Evolutionary conservation across 2,113 vertebrate species (phyloP), one percentile per base, ranked within the genome.

Genomic region (Pavo muticus): DNA sequence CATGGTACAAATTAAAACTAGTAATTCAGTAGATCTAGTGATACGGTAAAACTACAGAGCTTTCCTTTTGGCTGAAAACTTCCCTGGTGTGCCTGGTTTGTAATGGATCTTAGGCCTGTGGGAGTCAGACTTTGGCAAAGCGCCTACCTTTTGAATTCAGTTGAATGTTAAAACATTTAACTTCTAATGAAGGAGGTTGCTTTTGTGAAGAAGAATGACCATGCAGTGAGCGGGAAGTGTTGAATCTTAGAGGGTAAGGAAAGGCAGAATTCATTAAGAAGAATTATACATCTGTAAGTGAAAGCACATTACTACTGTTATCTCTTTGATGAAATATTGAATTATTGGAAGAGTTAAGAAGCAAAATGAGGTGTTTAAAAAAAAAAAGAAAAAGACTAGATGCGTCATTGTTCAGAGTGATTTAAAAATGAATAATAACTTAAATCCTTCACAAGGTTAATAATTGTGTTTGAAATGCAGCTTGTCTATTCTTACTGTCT

Each of bases 261-360:
- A 35, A 80, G 23, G 17, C 37, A 63, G 65, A 84, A 59, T 5
- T 54, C 6, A 15, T 44, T 11, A 70, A 52, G 37, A 72, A 64
- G 35, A 40, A 63, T 32, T 50, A 42, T 2, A 7, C 0, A 0
- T 67, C 14, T 32, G 71, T 75, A 57, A 60, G 11, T 29, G 13
- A 40, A 87, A 44, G 29, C 59, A 35, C 16, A 17, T 60, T 79
- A 35, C n/a, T 45, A 11, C 30, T 4, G 4, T 64, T 74, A 29
- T 13, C 14, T 76, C 19, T 9, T 30, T 54, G 59, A 76, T 21
- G 76, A 90, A 82, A 90, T 32, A 57, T 0, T 48, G 14, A 9
- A 32, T 79, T 83, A 68, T 59, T 90, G 14, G 30, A 69, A 63
- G 3, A 79, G 56, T 39, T 68, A 37, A 56, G 77, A 71, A 56